A percentile compares a stretch with the other conserved stretches of the same genome.
Conservation (phyloP, 92 coral and sea anemone genomes). For the Epizoanthus scotinus region DNA sequence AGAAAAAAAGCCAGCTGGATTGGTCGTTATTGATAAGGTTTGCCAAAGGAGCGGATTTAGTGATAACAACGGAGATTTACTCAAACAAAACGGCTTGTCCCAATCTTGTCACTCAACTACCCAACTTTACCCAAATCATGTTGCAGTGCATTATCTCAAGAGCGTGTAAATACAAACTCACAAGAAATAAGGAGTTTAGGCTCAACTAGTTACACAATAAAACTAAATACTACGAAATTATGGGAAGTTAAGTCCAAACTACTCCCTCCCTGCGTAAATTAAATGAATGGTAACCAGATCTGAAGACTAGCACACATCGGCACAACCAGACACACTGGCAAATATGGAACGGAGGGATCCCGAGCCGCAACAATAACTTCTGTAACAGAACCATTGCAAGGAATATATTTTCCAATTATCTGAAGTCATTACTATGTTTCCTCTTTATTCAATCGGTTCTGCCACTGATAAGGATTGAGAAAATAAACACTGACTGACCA, state of each 20-base stretch:
- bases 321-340: background rate
- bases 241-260: constrained; percentile 1
- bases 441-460: constrained; percentile 12
- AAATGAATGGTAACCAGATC: background rate
- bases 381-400: background rate
- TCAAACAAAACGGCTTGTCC: background rate
- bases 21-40: constrained; percentile 6
- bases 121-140: background rate
- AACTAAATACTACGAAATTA: constrained; percentile 11
- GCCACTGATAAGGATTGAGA: constrained; percentile 25
- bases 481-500: constrained; percentile 4
- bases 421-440: constrained; percentile 18
- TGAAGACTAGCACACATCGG: constrained; percentile 25
- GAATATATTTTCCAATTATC: background rate
- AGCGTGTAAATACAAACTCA: background rate
- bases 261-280: constrained; percentile 3
- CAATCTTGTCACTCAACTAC: background rate
- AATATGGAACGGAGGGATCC: no score
- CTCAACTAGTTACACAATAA: background rate
- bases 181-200: background rate
- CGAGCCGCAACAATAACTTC: constrained; percentile 17
- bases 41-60: constrained; percentile 23
- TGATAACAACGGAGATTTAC: background rate
- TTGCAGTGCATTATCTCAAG: background rate
- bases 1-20: constrained; percentile 8